Evolutionary conservation across 2,797 vertebrate genomes (phyloP).

Genomic region (Distichodus sexfasciatus): DNA sequence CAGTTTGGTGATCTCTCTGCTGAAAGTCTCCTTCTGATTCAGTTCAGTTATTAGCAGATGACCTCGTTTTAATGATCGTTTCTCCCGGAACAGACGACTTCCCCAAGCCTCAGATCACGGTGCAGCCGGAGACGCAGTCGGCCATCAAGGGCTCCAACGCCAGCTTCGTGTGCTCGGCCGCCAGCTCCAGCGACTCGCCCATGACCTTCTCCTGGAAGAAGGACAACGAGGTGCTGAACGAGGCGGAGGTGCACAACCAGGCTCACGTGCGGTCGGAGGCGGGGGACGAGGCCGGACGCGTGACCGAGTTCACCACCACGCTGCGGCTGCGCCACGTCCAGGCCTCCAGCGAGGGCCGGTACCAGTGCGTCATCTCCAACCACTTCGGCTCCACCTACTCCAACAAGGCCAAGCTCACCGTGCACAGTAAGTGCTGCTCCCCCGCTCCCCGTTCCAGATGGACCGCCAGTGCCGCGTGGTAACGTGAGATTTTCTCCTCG

Average conservation of each 20-base stretch:
- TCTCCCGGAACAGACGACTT: constrained; percentile 84
- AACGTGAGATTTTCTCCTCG: too few relatives aligned
- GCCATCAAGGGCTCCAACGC: constrained; percentile 90
- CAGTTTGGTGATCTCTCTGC: too few relatives aligned
- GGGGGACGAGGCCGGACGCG: constrained; percentile 70
- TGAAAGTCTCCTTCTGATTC: too few relatives aligned
- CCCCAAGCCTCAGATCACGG: constrained; percentile 95
- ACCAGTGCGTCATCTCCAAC: constrained; percentile 98
- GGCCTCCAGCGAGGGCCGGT: constrained; percentile 90
- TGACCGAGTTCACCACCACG: constrained; percentile 94
- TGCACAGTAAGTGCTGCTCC: constrained; percentile 85
- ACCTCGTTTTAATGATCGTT: neutral
- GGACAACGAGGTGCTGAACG: constrained; percentile 88
- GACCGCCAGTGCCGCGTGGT: too few relatives aligned
- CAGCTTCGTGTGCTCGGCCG: constrained; percentile 92
- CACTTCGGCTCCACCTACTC: constrained; percentile 97
- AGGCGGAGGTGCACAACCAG: constrained; percentile 91
- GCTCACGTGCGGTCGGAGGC: constrained; percentile 86
- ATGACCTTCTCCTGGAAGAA: constrained; percentile 99
- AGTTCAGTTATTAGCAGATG: too few relatives aligned
- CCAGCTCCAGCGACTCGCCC: constrained; percentile 95
- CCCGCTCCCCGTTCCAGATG: too few relatives aligned
- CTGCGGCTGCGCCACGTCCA: constrained; percentile 84
- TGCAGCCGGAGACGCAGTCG: constrained; percentile 94
- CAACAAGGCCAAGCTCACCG: constrained; percentile 92